A percentile compares a stretch with the other conserved stretches of the same genome.
Evolutionary conservation across 2,113 vertebrate species (phyloP).

Genomic region (Solea solea): DNA sequence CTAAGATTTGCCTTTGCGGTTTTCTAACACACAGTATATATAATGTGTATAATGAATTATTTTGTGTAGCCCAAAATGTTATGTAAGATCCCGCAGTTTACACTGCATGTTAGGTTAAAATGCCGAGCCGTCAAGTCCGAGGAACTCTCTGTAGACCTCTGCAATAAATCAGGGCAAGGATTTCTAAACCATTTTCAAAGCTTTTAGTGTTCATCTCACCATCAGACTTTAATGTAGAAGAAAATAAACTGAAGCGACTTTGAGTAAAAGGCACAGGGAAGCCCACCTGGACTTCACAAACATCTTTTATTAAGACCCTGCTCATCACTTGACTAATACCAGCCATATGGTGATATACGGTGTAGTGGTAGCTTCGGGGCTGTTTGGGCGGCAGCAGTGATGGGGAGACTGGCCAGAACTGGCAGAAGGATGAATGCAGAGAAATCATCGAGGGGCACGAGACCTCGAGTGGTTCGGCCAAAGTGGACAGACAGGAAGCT

Average conservation of each 20-base stretch:
- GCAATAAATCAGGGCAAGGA: neutral
- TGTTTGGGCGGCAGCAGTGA: neutral
- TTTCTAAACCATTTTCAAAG: neutral
- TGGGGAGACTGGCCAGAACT: neutral
- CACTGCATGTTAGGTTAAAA: neutral
- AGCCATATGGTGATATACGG: neutral
- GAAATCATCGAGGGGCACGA: neutral
- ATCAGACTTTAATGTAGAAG: neutral
- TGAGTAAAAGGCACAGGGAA: neutral
- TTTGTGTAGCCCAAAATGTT: too few relatives aligned
- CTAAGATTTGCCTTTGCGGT: too few relatives aligned
- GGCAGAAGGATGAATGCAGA: neutral
- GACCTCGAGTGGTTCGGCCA: neutral
- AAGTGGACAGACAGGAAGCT: neutral
- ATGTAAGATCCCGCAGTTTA: neutral
- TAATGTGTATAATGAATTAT: too few relatives aligned
- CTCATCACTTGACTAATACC: neutral
- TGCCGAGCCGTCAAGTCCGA: neutral
- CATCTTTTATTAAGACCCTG: neutral
- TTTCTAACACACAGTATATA: too few relatives aligned
- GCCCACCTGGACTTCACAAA: neutral
- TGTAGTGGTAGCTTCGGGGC: neutral
- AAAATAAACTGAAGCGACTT: neutral
- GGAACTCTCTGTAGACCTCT: neutral
- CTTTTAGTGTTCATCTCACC: neutral